Evolutionary conservation across 2,797 vertebrate genomes (phyloP).

Genomic region (Lagodon rhomboides): DNA sequence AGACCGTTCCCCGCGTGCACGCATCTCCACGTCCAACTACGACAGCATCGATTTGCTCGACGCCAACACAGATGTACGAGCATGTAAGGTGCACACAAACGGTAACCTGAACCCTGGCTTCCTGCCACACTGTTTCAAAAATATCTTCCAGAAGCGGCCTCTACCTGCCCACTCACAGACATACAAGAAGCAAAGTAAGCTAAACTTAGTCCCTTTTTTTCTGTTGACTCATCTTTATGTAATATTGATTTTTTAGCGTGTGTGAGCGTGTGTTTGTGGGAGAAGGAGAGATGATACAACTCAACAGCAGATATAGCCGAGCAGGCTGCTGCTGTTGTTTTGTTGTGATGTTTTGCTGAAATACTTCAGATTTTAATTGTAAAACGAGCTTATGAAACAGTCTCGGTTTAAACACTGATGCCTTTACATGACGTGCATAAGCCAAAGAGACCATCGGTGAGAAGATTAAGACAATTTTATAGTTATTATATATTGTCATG

Average conservation of each 20-base stretch:
- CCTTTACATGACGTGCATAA: no score
- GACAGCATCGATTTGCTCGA: constrained; percentile 37
- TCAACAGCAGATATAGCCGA: not conserved
- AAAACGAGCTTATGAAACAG: not conserved
- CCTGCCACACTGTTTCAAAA: constrained; percentile 48
- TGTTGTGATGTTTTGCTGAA: not conserved
- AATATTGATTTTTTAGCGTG: constrained; percentile 63
- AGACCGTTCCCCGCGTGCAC: not conserved
- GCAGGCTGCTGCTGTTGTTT: not conserved
- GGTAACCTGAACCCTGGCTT: constrained; percentile 51
- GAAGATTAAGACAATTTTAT: no score
- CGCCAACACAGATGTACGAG: constrained; percentile 35
- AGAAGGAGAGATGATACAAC: constrained; percentile 8
- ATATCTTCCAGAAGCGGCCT: constrained; percentile 59
- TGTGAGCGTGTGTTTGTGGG: constrained; percentile 42
- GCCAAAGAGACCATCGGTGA: no score
- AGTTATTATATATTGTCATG: no score
- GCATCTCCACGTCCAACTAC: constrained; percentile 15
- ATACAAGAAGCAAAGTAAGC: constrained; percentile 54
- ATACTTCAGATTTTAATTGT: not conserved
- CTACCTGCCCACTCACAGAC: constrained; percentile 67
- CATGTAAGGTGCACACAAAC: constrained; percentile 24
- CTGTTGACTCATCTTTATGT: constrained; percentile 79
- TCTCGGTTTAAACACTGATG: no score
- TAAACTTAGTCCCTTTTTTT: constrained; percentile 66